Percentiles rank a stretch among this genome's conserved stretches.
Evolutionary conservation across 2,113 vertebrate species (phyloP).

Genomic region (Takifugu bimaculatus): DNA sequence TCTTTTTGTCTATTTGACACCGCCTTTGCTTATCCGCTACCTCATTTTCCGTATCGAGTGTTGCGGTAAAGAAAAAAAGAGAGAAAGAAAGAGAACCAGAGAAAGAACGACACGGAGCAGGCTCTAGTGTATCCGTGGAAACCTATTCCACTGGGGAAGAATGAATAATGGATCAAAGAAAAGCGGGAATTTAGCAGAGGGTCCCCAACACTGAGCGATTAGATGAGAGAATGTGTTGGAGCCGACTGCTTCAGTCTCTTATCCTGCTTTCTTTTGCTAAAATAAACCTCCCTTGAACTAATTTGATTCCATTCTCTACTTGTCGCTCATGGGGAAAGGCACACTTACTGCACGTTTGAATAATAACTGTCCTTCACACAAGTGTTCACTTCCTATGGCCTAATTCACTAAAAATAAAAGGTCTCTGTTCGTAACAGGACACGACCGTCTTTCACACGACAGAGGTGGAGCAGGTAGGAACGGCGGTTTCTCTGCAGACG

Average conservation of each 20-base stretch:
- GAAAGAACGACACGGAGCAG: slow-evolving; percentile 10
- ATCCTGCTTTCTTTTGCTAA: slow-evolving; percentile 57
- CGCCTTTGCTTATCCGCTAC: slow-evolving; percentile 19
- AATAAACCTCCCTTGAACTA: slow-evolving; percentile 62
- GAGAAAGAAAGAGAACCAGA: no score
- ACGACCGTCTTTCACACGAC: slow-evolving; percentile 20
- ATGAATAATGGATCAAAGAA: slow-evolving; percentile 75
- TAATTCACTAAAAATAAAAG: slow-evolving; percentile 36
- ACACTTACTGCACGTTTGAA: slow-evolving; percentile 53
- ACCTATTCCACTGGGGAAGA: slow-evolving; percentile 56
- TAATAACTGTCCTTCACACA: slow-evolving; percentile 40
- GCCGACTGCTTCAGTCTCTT: slow-evolving; percentile 49
- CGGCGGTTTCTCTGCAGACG: slow-evolving; percentile 2
- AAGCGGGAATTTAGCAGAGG: slow-evolving; percentile 62
- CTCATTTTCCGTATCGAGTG: slow-evolving; percentile 8
- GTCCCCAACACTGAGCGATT: slow-evolving; percentile 57
- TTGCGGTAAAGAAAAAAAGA: no score
- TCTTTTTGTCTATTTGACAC: slow-evolving; percentile 32
- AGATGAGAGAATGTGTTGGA: slow-evolving; percentile 52
- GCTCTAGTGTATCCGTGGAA: slow-evolving; percentile 50
- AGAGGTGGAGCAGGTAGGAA: neutral
- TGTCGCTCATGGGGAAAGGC: slow-evolving; percentile 51
- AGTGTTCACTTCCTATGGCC: slow-evolving; percentile 40
- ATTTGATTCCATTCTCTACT: slow-evolving; percentile 54
- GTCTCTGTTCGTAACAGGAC: slow-evolving; percentile 14